A percentile compares a stretch with the other conserved stretches of the same genome.
Evolutionary conservation across 2,113 vertebrate species (phyloP).

Genomic region (Myxocyprinus asiaticus): DNA sequence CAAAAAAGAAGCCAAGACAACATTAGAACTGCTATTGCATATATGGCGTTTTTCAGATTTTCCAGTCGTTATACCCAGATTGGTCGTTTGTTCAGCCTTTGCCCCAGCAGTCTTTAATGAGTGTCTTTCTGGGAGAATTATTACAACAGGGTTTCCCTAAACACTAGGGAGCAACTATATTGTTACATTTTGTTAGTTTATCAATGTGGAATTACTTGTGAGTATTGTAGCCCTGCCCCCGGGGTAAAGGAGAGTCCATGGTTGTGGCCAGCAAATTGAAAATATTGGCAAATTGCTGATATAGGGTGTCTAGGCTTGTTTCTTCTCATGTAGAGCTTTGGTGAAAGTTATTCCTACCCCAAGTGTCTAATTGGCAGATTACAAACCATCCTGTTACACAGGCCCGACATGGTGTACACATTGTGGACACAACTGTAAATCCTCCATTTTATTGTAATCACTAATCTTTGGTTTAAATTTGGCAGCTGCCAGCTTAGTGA

Average conservation of each 20-base stretch:
- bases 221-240: background rate
- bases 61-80: constrained; percentile 37
- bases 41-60: background rate
- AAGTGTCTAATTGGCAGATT: background rate
- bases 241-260: background rate
- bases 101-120: constrained; percentile 11
- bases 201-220: background rate
- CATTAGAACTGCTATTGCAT: constrained; percentile 15
- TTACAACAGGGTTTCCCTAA: background rate
- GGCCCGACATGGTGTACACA: background rate
- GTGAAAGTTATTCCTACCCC: background rate
- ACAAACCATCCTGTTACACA: constrained; percentile 7
- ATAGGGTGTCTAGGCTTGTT: constrained; percentile 15
- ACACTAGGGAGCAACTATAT: constrained; percentile 7
- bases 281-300: background rate
- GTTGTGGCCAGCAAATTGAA: background rate
- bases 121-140: background rate
- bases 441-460: constrained; percentile 32
- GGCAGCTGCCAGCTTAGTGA: constrained; percentile 18
- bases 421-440: background rate
- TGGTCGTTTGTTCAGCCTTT: constrained; percentile 2
- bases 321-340: constrained; percentile 26
- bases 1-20: background rate
- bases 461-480: constrained; percentile 48
- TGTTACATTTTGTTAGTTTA: constrained; percentile 3